Base-by-base conservation (phyloP, 2,113 vertebrate genomes). In the Phyllostomus hastatus region DNA sequence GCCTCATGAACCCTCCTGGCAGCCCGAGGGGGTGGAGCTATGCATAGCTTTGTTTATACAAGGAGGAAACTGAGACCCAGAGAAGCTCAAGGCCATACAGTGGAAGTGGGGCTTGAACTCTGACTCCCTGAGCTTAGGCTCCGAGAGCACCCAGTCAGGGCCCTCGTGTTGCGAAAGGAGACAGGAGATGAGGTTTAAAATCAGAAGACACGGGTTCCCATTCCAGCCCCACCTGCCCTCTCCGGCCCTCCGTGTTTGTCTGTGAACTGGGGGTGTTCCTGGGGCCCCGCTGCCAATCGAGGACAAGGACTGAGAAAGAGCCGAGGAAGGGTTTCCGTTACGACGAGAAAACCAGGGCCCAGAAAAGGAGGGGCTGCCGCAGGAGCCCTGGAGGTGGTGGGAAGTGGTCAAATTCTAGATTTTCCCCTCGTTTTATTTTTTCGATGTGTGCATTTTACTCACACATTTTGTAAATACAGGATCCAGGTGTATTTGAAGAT, bases 401-500 rank as follows among this genome's bases (percentile, higher is more conserved):
- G 50, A 80, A 1, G 12, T 15, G 20, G 16, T 76, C 61, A 35
- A 24, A 20, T 54, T 72, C 61, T 41, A 50, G 54, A 86, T 15
- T 38, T 50, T 35, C 59, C 61, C 69, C 16, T 57, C 9, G 0
- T 59, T 73, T 38, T 59, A 67, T 75, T 80, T 90, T 70, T 82
- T 52, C 48, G 64, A 16, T 59, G 70, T 28, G 91, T 90, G 86
- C 20, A 35, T 46, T 96, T 94, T 67, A 38, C 75, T 24, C 17
- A 78, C 38, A 35, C 88, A 28, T 59, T 96, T 79, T 90, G 87
- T 83, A 79, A 90, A 79, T 81, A 75, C 26, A 69, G n/a, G 72
- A 22, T 92, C 75, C 86, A 61, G 75, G 61, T 88, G 73, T 26
- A 46, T 52, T 84, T 80, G 81, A 88, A 96, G 52, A 76, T 22